phyloP scores from a whole-genome alignment of 2,797 vertebrate species.

The Tarsius wallacei region DNA sequence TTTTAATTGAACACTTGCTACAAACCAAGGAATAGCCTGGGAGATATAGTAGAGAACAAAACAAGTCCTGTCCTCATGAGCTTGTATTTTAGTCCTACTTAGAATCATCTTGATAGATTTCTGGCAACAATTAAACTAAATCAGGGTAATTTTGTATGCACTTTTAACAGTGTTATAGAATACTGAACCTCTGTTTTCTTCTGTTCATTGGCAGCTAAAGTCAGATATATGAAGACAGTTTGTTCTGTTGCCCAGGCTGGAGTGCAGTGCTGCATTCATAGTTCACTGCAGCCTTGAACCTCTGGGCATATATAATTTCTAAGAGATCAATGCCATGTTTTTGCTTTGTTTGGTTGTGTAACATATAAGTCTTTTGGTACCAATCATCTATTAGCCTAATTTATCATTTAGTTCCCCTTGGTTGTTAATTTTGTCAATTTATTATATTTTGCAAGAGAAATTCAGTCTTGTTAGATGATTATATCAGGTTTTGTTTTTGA shows the following conservation, averaged over 20 bases:
- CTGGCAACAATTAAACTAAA: neutral
- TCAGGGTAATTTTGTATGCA: neutral
- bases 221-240: constrained; percentile 1
- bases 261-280: no score
- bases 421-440: constrained; percentile 38
- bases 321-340: constrained; percentile 17
- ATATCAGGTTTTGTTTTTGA: constrained; percentile 50
- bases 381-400: neutral
- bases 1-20: constrained; percentile 29
- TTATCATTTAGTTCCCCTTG: neutral
- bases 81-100: constrained; percentile 11
- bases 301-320: neutral
- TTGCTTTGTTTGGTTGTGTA: neutral
- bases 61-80: neutral
- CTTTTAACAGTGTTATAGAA: constrained; percentile 30
- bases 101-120: constrained; percentile 37
- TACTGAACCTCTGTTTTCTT: constrained; percentile 44
- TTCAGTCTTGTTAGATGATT: constrained; percentile 11
- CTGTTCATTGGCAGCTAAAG: constrained; percentile 53
- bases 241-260: neutral
- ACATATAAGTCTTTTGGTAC: neutral
- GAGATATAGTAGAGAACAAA: constrained; percentile 37
- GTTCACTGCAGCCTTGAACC: no score
- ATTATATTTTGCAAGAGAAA: constrained; percentile 26
- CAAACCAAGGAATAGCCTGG: neutral